Conservation (phyloP, 1,140 invertebrate genomes). For the Pachypsylla venusta region DNA sequence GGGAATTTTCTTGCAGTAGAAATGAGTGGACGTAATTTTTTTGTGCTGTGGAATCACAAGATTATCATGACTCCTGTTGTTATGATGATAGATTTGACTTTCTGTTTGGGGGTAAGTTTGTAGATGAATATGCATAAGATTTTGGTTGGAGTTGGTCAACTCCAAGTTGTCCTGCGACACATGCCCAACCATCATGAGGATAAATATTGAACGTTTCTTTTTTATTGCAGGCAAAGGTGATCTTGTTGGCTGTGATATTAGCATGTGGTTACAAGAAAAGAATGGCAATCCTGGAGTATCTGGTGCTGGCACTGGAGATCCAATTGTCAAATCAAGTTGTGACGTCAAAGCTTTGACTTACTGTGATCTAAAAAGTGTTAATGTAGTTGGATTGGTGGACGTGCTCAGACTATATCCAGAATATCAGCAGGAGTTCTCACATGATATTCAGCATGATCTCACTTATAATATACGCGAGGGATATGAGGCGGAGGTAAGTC, state of each 20-base stretch:
- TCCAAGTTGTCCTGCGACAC: too few relatives aligned
- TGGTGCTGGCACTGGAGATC: conserved; percentile 33
- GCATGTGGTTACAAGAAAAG: conserved; percentile 49
- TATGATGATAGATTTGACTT: too few relatives aligned
- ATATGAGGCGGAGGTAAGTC: conserved; percentile 62
- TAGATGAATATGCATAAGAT: too few relatives aligned
- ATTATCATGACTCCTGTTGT: too few relatives aligned
- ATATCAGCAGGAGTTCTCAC: conserved; percentile 80
- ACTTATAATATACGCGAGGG: conserved; percentile 90
- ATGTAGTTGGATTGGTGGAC: conserved; percentile 78
- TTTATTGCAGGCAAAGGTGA: conserved; percentile 74
- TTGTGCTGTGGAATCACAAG: too few relatives aligned
- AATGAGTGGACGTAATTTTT: too few relatives aligned
- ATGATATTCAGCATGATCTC: conserved; percentile 88
- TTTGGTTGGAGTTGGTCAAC: too few relatives aligned
- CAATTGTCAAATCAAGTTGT: conserved; percentile 77
- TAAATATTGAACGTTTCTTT: conserved; percentile 5
- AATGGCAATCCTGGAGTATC: conserved; percentile 34
- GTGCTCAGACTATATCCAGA: conserved; percentile 82
- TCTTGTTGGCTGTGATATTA: conserved; percentile 88
- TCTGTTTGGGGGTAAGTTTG: too few relatives aligned
- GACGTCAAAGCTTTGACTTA: conserved; percentile 90
- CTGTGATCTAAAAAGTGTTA: conserved; percentile 88
- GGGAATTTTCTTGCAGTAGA: too few relatives aligned
- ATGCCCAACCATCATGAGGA: too few relatives aligned